These are phyloP conservation scores for Zaprionus nigranus DNA, from an alignment of 1,140 invertebrate genomes.

Conservation along the genomic window DNA sequence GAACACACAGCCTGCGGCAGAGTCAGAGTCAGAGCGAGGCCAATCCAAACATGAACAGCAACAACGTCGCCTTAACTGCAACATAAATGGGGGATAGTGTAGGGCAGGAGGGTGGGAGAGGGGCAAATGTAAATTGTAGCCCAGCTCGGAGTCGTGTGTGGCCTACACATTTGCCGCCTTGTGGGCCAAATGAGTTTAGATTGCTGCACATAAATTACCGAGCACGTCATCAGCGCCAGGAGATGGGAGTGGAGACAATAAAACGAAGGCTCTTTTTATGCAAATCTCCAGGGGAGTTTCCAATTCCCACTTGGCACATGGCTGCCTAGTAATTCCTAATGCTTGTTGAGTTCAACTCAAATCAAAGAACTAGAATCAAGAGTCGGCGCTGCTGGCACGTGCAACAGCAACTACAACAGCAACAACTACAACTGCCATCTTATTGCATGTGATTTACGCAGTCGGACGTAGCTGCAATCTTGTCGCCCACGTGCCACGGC, in stretches of 20 bases:
- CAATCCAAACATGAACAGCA: slow-evolving; percentile 68
- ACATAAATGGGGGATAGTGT: slow-evolving; percentile 12
- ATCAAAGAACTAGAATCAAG: background rate
- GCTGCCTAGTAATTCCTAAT: background rate
- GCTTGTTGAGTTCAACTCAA: background rate
- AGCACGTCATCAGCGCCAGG: slow-evolving; percentile 1
- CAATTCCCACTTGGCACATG: background rate
- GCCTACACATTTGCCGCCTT: slow-evolving; percentile 60
- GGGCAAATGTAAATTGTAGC: slow-evolving; percentile 30
- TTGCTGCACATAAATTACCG: slow-evolving; percentile 72
- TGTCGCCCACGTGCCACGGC: slow-evolving; percentile 40
- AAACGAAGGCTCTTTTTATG: background rate
- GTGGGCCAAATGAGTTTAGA: slow-evolving; percentile 71
- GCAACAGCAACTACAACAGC: background rate
- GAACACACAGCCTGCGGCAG: slow-evolving; percentile 2
- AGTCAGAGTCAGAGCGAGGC: slow-evolving; percentile 41
- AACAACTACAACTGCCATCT: background rate
- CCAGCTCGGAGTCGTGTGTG: slow-evolving; percentile 11
- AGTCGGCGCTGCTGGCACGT: background rate
- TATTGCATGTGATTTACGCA: slow-evolving; percentile 52
- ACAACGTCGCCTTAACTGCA: slow-evolving; percentile 49
- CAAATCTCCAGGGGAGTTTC: background rate
- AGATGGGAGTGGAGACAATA: background rate
- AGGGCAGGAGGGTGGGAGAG: slow-evolving; percentile 18
- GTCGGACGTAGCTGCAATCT: slow-evolving; percentile 44